Conservation (phyloP, 2,113 vertebrate species). For the Rhabdornis inornatus region DNA sequence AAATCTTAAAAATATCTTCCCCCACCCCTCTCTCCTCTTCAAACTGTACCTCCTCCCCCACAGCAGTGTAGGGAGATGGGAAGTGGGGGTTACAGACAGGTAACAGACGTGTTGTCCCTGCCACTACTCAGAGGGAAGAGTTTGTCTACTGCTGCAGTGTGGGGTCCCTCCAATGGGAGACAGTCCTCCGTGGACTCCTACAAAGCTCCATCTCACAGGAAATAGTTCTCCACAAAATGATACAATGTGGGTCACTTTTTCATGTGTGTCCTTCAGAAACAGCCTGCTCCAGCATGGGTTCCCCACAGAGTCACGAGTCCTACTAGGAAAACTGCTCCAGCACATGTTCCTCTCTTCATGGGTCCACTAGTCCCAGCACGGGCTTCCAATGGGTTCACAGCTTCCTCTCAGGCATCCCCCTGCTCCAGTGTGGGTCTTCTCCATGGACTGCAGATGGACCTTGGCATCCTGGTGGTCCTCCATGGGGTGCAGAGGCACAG, state of each 20-base stretch:
- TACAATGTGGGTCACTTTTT: neutral
- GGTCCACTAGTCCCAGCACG: neutral
- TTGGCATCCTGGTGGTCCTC: neutral
- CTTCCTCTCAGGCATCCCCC: neutral
- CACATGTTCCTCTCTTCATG: neutral
- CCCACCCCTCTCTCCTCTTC: neutral
- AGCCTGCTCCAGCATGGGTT: neutral
- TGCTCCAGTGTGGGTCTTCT: neutral
- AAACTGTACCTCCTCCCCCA: neutral
- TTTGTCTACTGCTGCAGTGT: neutral
- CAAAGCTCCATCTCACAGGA: neutral
- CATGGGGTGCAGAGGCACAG: neutral
- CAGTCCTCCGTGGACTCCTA: too few species aligned
- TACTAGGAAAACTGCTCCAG: neutral
- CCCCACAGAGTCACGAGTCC: neutral
- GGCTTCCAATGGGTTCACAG: neutral
- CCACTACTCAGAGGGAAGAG: rapidly evolving
- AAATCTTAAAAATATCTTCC: neutral
- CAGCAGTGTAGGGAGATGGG: neutral
- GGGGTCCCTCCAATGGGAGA: neutral
- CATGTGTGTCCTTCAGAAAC: neutral
- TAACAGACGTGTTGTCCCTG: neutral
- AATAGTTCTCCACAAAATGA: neutral
- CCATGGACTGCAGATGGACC: neutral
- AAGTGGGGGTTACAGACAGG: neutral